Base-by-base conservation (phyloP, 2,888 invertebrate genomes). In the Hololepta plana region DNA sequence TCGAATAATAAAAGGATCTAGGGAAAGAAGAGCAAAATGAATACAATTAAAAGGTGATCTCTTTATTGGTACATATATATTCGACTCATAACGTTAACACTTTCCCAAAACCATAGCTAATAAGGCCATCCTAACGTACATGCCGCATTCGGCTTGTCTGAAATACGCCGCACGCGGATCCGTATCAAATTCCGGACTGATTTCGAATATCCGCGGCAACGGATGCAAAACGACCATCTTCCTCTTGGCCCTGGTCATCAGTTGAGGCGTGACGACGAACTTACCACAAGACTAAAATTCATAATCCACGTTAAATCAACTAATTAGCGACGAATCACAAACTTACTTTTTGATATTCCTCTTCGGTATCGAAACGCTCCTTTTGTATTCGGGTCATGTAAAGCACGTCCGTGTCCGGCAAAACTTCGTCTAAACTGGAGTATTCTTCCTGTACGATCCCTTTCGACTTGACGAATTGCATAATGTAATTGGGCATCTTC, bases 81-180 rank as follows among this genome's bases (percentile, higher is more conserved):
- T n/a, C n/a, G n/a, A n/a, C n/a, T n/a, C n/a, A n/a, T n/a, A n/a
- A n/a, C n/a, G n/a, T 46, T 38, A 53, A 37, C 47, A 51, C 39
- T 43, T 53, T 26, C 85, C 87, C 8, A 90, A 64, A 2, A 93
- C 77, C 71, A 88, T 81, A 2, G 91, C 77, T 10, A 99, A 60
- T 2, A 99, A 59, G 0, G 98, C 95, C 98, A 99, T 99, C 26
- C 98, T 69, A 10, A 98, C 87, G 47, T 87, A 98, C 77, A 98
- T 84, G 35, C 98, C 98, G 47, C 87, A 84, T 52, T 95, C 91
- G 0, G 91, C 93, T 58, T 98, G 98, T 11, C 96, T 66, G 66
- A 99, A 98, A 57, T 98, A 98, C 0, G 95, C 96, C 0, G 98
- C 96, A 25, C 98, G 64, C 0, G 91, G 88, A 57, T 99, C 98